Percentiles rank a stretch among this genome's conserved stretches.
phyloP scores from a whole-genome alignment of 2,113 vertebrate species.

The Upupa epops region DNA sequence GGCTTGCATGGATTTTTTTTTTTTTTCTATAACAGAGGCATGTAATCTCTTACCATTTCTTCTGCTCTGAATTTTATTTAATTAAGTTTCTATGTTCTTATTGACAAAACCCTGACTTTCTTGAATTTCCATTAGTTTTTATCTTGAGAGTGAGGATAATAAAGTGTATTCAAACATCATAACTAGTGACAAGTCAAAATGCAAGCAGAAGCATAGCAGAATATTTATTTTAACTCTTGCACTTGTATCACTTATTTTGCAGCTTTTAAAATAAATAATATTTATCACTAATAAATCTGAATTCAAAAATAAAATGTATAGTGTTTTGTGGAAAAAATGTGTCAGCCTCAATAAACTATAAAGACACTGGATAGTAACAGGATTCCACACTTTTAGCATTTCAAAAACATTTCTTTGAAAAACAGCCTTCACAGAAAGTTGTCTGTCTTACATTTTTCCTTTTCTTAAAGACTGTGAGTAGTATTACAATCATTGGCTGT shows the following conservation, averaged over 20 bases:
- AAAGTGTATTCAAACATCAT: background rate
- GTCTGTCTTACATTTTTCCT: background rate
- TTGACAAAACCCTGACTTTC: background rate
- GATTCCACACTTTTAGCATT: background rate
- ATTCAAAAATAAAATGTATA: background rate
- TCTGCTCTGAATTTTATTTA: background rate
- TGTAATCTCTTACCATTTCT: background rate
- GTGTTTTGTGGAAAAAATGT: background rate
- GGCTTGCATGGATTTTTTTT: no score
- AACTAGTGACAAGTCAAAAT: background rate
- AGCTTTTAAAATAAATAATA: background rate
- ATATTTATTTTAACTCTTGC: background rate
- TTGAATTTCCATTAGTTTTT: background rate
- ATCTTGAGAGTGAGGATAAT: background rate
- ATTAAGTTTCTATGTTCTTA: background rate
- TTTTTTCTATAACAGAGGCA: background rate
- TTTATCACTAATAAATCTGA: background rate
- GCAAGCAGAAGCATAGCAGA: background rate
- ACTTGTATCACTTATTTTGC: background rate
- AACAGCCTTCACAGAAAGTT: background rate
- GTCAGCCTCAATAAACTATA: background rate
- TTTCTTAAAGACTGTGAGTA: background rate
- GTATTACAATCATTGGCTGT: background rate
- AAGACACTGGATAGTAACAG: background rate
- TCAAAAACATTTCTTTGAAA: background rate